phyloP scores from a whole-genome alignment of 2,888 invertebrate species.

The Hirtodrosophila confusa region DNA sequence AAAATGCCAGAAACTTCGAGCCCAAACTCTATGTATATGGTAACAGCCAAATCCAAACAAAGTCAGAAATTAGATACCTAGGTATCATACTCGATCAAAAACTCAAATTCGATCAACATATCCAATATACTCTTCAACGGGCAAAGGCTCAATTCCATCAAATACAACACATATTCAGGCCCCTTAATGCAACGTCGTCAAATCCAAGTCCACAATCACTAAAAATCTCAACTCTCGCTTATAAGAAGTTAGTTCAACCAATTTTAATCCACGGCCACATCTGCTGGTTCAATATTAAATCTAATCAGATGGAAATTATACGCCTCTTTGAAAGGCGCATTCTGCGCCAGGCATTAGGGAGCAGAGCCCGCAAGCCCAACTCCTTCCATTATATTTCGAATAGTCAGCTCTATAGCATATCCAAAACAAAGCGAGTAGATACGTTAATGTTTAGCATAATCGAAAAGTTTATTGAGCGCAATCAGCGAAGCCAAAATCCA shows the following conservation, averaged over 20 bases:
- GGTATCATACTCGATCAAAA: slow-evolving; percentile 7
- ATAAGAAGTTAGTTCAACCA: neutral
- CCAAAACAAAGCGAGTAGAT: too few relatives aligned
- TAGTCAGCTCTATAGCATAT: too few relatives aligned
- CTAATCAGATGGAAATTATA: slow-evolving; percentile 1
- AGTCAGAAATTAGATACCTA: slow-evolving; percentile 2
- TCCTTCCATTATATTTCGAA: slow-evolving; percentile 1
- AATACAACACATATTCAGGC: neutral
- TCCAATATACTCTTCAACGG: neutral
- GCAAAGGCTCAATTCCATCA: neutral
- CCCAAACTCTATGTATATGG: too few relatives aligned
- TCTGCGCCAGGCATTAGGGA: neutral
- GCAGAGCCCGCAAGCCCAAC: neutral
- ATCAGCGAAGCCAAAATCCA: too few relatives aligned
- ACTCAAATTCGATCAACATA: neutral
- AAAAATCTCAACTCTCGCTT: too few relatives aligned
- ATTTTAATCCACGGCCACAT: slow-evolving; percentile 6
- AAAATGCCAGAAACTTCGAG: too few relatives aligned
- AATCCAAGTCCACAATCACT: neutral
- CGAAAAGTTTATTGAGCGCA: too few relatives aligned
- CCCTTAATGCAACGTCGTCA: neutral
- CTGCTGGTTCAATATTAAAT: too few relatives aligned
- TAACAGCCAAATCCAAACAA: too few relatives aligned
- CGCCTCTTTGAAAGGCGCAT: slow-evolving; percentile 5
- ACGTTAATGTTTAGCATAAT: too few relatives aligned